phyloP scores from a whole-genome alignment of 2,113 vertebrate species.

The Oostethus manadensis region DNA sequence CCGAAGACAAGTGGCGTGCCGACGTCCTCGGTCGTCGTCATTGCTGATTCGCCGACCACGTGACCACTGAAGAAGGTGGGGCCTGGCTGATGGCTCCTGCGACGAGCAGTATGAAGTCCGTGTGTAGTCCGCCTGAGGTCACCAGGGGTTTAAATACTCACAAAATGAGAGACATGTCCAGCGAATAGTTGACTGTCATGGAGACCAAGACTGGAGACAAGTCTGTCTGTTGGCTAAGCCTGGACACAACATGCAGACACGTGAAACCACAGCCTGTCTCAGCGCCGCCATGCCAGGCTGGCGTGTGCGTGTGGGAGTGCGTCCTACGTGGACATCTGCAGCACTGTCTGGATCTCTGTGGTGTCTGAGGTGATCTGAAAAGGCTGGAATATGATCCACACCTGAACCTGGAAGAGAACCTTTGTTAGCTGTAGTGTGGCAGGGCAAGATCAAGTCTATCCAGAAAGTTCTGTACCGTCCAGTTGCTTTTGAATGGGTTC shows the following conservation, averaged over 20 bases:
- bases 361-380: conserved; percentile 74
- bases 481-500: conserved; percentile 83
- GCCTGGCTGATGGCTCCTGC: conserved; percentile 17
- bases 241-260: conserved; percentile 42
- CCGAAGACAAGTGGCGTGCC: conserved; percentile 71
- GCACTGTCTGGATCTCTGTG: conserved; percentile 58
- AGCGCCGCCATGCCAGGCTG: not conserved
- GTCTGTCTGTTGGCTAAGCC: conserved; percentile 79
- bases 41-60: conserved; percentile 83
- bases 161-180: conserved; percentile 69
- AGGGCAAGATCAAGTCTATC: not conserved
- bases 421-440: not conserved
- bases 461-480: conserved; percentile 61
- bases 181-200: conserved; percentile 76
- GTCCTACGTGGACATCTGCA: conserved; percentile 84
- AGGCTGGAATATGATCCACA: conserved; percentile 79
- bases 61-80: conserved; percentile 76
- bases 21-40: conserved; percentile 75
- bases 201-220: conserved; percentile 65
- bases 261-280: too few species aligned
- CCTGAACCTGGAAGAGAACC: conserved; percentile 66
- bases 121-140: not conserved
- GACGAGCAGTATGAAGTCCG: not conserved
- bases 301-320: not conserved
- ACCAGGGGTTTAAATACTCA: conserved; percentile 27